Evolutionary conservation across 2,797 vertebrate species (phyloP).

Genomic region (Periparus ater): DNA sequence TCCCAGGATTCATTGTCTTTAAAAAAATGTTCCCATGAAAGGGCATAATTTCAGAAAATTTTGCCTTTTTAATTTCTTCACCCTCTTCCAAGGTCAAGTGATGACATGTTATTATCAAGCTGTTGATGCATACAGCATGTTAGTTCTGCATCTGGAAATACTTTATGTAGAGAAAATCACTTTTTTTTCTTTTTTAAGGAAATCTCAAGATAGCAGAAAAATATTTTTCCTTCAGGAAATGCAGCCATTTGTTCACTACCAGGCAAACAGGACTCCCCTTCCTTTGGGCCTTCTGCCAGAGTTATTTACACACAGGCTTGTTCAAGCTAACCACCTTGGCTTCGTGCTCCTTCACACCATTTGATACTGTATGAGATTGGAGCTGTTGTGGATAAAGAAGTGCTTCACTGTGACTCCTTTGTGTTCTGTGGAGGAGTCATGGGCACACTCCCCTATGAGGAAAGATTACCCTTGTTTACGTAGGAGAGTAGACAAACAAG

Average conservation of each 20-base stretch:
- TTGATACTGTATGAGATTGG: constrained; percentile 6
- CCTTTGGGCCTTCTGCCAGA: constrained; percentile 30
- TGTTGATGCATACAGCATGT: constrained; percentile 43
- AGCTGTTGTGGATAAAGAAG: constrained; percentile 8
- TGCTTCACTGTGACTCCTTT: constrained; percentile 27
- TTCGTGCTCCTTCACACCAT: constrained; percentile 1
- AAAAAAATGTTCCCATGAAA: constrained; percentile 62
- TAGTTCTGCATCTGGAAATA: constrained; percentile 58
- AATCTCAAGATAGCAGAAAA: constrained; percentile 19
- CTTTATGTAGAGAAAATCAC: constrained; percentile 15
- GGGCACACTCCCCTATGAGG: constrained; percentile 1
- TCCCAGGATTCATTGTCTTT: constrained; percentile 49
- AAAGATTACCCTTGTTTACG: constrained; percentile 17
- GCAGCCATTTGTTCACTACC: constrained; percentile 39
- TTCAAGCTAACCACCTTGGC: constrained; percentile 29
- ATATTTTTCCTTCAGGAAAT: constrained; percentile 41
- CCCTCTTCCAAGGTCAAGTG: constrained; percentile 40
- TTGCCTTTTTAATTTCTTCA: constrained; percentile 12
- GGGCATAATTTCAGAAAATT: constrained; percentile 65
- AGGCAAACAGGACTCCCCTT: constrained; percentile 27
- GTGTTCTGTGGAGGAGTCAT: constrained; percentile 11
- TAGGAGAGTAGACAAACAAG: constrained; percentile 36
- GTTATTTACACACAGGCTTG: constrained; percentile 37
- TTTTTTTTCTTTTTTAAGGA: background rate
- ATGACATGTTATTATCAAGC: constrained; percentile 51